Conservation (phyloP, 1,140 invertebrate genomes). For the Liolophura sinensis region DNA sequence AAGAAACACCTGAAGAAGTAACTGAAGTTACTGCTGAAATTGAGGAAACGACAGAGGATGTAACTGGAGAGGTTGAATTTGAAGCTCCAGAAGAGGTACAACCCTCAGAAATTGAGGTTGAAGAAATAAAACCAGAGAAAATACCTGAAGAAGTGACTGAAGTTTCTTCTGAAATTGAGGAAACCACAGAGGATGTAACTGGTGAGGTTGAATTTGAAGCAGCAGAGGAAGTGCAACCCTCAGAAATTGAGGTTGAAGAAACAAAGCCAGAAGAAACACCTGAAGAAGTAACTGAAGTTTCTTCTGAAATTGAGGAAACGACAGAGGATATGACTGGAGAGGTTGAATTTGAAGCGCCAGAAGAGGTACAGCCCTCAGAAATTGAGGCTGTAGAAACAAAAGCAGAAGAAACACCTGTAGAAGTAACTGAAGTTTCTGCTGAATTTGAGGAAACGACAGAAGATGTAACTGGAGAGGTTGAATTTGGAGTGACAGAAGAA, state of each 20-base stretch:
- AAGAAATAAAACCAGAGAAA: neutral
- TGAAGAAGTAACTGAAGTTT: slow-evolving; percentile 1
- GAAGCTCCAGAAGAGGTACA: neutral
- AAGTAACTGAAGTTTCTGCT: neutral
- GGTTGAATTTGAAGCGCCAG: neutral
- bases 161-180: neutral
- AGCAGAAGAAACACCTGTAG: slow-evolving; percentile 4
- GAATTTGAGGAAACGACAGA: neutral
- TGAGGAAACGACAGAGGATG: neutral
- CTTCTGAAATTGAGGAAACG: too few relatives aligned
- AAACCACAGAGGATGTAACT: neutral
- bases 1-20: slow-evolving; percentile 6
- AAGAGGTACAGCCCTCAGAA: slow-evolving; percentile 6
- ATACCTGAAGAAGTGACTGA: too few relatives aligned
- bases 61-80: too few relatives aligned
- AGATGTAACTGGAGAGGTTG: neutral
- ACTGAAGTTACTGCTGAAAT: slow-evolving; percentile 1
- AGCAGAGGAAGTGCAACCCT: neutral
- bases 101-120: neutral
- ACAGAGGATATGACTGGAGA: too few relatives aligned
- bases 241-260: slow-evolving; percentile 2
- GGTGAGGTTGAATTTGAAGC: neutral
- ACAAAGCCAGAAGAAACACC: neutral
- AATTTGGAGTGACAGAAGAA: too few relatives aligned
- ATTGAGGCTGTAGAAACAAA: slow-evolving; percentile 2